Conservation (phyloP, 1,140 invertebrate species). For the Paralvinella palmiformis region DNA sequence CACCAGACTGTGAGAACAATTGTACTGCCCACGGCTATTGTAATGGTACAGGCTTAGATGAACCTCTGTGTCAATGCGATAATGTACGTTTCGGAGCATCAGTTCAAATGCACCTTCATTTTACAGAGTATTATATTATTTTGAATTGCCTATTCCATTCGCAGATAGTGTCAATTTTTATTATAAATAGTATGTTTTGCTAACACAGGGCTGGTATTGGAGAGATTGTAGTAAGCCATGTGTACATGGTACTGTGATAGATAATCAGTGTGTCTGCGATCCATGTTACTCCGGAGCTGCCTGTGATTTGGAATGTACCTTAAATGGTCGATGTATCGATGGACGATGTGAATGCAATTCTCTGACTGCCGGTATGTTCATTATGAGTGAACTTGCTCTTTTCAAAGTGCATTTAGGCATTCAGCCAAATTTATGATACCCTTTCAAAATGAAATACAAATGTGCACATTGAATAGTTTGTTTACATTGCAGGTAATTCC, state of each 20-base stretch:
- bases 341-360: conserved; percentile 19
- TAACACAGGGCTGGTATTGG: conserved; percentile 26
- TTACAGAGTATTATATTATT: too few relatives aligned
- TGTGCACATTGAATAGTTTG: background rate
- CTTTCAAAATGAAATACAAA: background rate
- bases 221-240: conserved; percentile 23
- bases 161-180: background rate
- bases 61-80: background rate
- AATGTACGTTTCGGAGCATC: too few relatives aligned
- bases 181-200: background rate
- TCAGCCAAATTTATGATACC: background rate
- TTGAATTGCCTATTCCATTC: too few relatives aligned
- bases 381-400: too few relatives aligned
- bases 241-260: conserved; percentile 23
- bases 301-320: conserved; percentile 27
- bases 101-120: too few relatives aligned
- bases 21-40: conserved; percentile 4
- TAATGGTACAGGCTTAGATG: background rate
- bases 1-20: conserved; percentile 3
- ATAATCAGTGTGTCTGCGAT: conserved; percentile 20
- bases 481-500: conserved; percentile 18
- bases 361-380: background rate
- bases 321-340: conserved; percentile 21
- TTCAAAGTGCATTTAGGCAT: background rate
- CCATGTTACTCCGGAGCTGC: conserved; percentile 23